Evolutionary conservation across 2,888 invertebrate species (phyloP), one percentile per base, ranked within the genome.

Genomic region (Dicycla oo): DNA sequence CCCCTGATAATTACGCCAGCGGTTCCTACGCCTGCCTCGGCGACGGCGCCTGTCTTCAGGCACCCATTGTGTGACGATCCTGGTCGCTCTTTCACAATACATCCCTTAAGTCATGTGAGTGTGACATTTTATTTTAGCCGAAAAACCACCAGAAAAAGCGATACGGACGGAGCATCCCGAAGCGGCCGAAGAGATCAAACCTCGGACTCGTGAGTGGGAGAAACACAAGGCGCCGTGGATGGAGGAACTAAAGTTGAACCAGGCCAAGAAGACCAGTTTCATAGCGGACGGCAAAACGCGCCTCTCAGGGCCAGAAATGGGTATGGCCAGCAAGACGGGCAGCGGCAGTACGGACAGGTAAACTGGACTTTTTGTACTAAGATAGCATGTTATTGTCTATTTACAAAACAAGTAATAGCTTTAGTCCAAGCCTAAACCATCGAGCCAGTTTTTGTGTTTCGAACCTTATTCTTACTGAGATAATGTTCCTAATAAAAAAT

Each of bases 201-300:
- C 97, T 0, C 97, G 97, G 76, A 95, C 97, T 1, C 96, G 97
- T 20, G 97, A 97, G 86, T 97, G 97, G 97, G 97, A 97, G 91
- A 97, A 97, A 87, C 97, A 97, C 85, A 97, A 96, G 87, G 97
- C 97, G 61, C 98, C 98, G 0, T 98, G 98, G 98, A 97, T 98
- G 96, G 97, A 97, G 82, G 98, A 98, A 90, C 96, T 98, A 82
- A 98, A 98, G 89, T 96, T 98, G 81, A 98, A 97, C 88, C 98
- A 98, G 91, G 97, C 97, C 2, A 97, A 97, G 92, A 97, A 97
- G 87, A 97, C 97, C 30, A 96, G 96, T 90, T 94, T 89, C 72
- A 89, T 88, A 4, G 81, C 87, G 1, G 93, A 93, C 64, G 91
- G 91, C 75, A 94, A 94, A 86, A 83, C 93, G 30, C 86, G 92